Percentiles rank a stretch among this genome's conserved stretches.
These are phyloP conservation scores for Otis tarda DNA, from an alignment of 2,113 vertebrate species.

Conservation along the genomic window DNA sequence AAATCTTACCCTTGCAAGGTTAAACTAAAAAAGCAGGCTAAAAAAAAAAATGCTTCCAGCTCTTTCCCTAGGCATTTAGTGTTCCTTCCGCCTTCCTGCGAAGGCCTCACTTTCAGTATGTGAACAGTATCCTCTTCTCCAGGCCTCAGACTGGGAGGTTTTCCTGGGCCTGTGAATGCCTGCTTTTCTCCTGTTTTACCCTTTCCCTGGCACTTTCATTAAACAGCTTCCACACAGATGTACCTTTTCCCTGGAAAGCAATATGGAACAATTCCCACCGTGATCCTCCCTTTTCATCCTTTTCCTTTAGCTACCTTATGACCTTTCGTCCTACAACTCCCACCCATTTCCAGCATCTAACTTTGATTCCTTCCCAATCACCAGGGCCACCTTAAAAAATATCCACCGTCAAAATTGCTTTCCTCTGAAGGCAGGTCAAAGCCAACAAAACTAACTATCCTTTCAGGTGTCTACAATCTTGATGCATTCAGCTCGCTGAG, in stretches of 20 bases:
- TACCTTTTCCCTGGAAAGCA: slow-evolving; percentile 12
- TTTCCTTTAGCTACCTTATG: not conserved
- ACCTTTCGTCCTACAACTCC: slow-evolving; percentile 10
- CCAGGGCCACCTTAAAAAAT: not conserved
- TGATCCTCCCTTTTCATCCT: not conserved
- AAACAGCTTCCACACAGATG: not conserved
- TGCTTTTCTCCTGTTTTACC: not conserved
- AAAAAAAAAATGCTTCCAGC: not conserved
- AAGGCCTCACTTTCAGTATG: not conserved
- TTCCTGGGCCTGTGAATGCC: not conserved
- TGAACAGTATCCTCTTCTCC: not conserved
- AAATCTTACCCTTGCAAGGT: not conserved
- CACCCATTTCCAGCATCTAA: not conserved
- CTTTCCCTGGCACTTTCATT: not conserved
- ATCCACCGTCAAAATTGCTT: not conserved
- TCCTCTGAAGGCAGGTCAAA: not conserved
- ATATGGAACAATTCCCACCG: slow-evolving; percentile 24
- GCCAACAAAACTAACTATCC: not conserved
- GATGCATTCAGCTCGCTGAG: not conserved
- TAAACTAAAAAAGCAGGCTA: not conserved
- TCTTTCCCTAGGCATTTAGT: not conserved
- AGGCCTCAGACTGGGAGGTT: not conserved
- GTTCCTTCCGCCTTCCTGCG: not conserved
- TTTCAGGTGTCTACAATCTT: not conserved
- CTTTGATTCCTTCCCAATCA: slow-evolving; percentile 1